These are phyloP conservation scores for Patella depressa DNA, from an alignment of 2,888 invertebrate genomes.

Conservation along the genomic window DNA sequence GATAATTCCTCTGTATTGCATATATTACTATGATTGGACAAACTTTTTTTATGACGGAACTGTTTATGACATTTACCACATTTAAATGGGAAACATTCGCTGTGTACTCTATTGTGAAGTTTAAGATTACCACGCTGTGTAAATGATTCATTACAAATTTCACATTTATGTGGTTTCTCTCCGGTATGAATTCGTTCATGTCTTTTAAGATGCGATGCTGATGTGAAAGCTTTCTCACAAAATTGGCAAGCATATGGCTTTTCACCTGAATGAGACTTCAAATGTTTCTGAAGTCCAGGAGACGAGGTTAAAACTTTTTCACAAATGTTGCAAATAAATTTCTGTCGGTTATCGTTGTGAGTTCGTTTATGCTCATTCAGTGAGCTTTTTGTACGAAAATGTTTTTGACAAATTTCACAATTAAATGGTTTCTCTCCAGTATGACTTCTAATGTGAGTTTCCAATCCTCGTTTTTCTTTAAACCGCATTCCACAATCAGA, in stretches of 20 bases:
- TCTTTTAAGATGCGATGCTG: neutral
- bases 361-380: slow-evolving; percentile 31
- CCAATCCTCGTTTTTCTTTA: no score
- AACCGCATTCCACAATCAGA: no score
- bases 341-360: slow-evolving; percentile 34
- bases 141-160: slow-evolving; percentile 12
- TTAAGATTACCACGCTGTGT: slow-evolving; percentile 11
- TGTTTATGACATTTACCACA: slow-evolving; percentile 12
- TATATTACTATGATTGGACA: no score
- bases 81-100: slow-evolving; percentile 12
- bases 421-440: no score
- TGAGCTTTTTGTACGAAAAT: slow-evolving; percentile 32
- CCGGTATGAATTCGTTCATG: slow-evolving; percentile 16
- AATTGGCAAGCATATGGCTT: slow-evolving; percentile 15
- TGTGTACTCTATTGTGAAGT: slow-evolving; percentile 8
- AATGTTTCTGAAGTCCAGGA: neutral
- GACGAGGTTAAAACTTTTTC: slow-evolving; percentile 28
- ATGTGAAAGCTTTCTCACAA: slow-evolving; percentile 17
- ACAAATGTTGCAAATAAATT: slow-evolving; percentile 33
- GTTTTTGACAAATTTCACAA: neutral
- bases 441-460: no score
- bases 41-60: no score
- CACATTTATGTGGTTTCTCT: slow-evolving; percentile 19
- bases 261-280: slow-evolving; percentile 11
- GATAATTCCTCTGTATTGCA: no score